A percentile compares a stretch with the other conserved stretches of the same genome.
Evolutionary conservation across 2,797 vertebrate species (phyloP).

Genomic region (Anisognathus igniventris): DNA sequence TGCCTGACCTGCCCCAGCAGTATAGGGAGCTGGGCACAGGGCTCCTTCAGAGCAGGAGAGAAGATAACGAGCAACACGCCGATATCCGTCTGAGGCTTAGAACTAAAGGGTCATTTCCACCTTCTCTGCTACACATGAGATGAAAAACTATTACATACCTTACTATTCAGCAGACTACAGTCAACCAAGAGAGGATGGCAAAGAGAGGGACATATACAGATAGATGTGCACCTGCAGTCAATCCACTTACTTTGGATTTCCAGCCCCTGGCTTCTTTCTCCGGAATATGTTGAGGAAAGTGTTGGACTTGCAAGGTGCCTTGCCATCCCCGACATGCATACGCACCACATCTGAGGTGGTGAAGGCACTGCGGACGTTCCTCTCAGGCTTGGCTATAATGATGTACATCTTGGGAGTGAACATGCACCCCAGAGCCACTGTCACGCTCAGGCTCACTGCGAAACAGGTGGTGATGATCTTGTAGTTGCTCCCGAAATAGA

Average conservation of each 20-base stretch:
- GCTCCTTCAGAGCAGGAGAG: background rate
- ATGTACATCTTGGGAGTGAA: constrained; percentile 99
- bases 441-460: constrained; percentile 96
- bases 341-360: constrained; percentile 98
- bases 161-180: background rate
- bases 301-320: constrained; percentile 89
- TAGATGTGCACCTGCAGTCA: background rate
- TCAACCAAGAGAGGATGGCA: background rate
- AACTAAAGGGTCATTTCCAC: background rate
- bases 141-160: constrained; percentile 26
- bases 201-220: background rate
- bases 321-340: constrained; percentile 98
- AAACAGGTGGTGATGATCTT: constrained; percentile 99
- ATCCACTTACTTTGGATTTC: constrained; percentile 91
- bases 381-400: constrained; percentile 97
- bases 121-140: background rate
- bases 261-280: constrained; percentile 89
- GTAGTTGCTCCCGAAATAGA: constrained; percentile 99
- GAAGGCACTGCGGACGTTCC: constrained; percentile 98
- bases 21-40: background rate
- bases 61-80: background rate
- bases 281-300: constrained; percentile 96
- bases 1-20: background rate
- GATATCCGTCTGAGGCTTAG: background rate
- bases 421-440: constrained; percentile 97